Evolutionary conservation across 2,797 vertebrate species (phyloP).

Genomic region (Hydrolagus colliei): DNA sequence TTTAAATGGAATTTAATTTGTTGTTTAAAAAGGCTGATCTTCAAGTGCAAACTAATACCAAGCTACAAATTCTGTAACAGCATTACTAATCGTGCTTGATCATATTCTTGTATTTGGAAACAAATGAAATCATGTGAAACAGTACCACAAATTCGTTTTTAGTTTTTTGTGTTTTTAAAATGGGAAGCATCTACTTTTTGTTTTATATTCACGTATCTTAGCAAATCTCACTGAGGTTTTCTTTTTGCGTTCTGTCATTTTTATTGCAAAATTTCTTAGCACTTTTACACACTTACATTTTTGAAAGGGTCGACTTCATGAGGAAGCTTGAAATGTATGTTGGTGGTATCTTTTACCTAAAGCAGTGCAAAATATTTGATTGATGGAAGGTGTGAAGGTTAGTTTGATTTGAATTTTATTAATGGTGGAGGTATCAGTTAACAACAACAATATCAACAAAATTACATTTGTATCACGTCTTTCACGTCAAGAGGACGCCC

Average conservation of each 20-base stretch:
- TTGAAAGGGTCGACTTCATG: background rate
- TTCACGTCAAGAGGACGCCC: no score
- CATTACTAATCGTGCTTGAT: background rate
- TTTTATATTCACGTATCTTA: background rate
- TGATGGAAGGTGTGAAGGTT: background rate
- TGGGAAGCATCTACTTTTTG: background rate
- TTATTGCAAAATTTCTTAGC: background rate
- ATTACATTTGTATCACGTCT: no score
- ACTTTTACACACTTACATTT: background rate
- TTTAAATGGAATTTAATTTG: conserved; percentile 6
- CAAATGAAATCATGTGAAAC: background rate
- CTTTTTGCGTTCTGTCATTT: background rate
- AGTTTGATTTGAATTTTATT: background rate
- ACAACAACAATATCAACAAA: background rate
- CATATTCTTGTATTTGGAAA: conserved; percentile 1
- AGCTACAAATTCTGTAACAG: background rate
- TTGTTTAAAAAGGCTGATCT: background rate
- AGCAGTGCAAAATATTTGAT: background rate
- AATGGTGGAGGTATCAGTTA: background rate
- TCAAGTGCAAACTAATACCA: background rate
- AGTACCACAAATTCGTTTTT: background rate
- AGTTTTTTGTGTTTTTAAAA: background rate
- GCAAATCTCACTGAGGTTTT: background rate
- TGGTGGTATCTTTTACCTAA: background rate
- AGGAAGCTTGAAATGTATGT: background rate